phyloP scores from a whole-genome alignment of 92 coral and sea anemone genomes.

The Parazoanthus atlanticus region DNA sequence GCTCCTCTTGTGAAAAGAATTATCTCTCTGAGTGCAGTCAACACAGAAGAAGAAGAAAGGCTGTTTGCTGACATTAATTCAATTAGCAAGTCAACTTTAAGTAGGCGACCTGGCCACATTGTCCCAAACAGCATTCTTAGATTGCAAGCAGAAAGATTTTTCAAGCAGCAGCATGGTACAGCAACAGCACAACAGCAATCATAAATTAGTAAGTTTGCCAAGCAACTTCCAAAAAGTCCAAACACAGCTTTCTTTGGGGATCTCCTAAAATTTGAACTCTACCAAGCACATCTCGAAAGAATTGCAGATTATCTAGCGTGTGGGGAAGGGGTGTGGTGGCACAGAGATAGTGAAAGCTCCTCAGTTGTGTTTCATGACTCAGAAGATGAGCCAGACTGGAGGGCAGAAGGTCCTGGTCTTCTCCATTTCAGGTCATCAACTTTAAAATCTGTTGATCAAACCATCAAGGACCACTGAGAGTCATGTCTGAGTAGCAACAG shows the following conservation, averaged over 20 bases:
- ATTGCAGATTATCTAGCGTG: neutral
- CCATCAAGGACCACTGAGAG: neutral
- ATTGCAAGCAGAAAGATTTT: conserved; percentile 25
- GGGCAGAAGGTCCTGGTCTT: neutral
- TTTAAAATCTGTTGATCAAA: neutral
- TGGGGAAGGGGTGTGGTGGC: conserved; percentile 43
- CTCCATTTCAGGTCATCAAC: conserved; percentile 19
- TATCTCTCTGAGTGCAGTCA: neutral
- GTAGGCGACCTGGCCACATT: conserved; percentile 28
- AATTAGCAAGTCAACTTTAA: conserved; percentile 11
- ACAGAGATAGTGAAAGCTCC: neutral
- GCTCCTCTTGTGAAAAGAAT: neutral
- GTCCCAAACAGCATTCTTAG: conserved; percentile 4
- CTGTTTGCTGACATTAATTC: conserved; percentile 27
- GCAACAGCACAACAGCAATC: neutral
- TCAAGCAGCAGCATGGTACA: neutral
- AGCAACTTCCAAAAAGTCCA: neutral
- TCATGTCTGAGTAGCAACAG: neutral
- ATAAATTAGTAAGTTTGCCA: neutral
- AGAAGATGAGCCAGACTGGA: neutral
- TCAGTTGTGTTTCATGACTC: conserved; percentile 17
- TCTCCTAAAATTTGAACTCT: neutral
- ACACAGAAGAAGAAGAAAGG: conserved; percentile 34
- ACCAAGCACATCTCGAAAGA: conserved; percentile 15
- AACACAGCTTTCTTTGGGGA: neutral